Base-by-base conservation (phyloP, 2,797 vertebrate genomes). In the Molothrus aeneus region DNA sequence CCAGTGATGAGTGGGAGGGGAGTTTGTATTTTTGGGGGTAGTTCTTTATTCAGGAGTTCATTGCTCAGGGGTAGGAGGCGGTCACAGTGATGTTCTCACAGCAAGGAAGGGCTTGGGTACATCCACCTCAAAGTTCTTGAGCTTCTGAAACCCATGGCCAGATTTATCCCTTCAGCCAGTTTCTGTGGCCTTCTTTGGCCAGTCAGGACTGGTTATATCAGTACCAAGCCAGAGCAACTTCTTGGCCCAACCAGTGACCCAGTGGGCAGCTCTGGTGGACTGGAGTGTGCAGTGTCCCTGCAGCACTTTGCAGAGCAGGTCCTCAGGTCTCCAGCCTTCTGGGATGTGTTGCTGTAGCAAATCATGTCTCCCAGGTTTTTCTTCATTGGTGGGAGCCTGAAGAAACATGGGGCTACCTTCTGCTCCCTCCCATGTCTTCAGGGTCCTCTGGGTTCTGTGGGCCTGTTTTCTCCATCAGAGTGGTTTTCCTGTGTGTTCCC, bases 31-130 rank as follows among this genome's bases (percentile, higher is more conserved):
- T 45, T 40, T 1, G 8, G 12, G 2, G n/a, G 26, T 11, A 28
- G 56, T 45, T 47, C 31, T 85, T 75, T 74, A 29, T 69, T 83
- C 40, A 59, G 31, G 26, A 53, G 29, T 53, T 83, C 17, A 10
- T 78, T 90, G 48, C 50, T 83, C 3, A 29, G n/a, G 63, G 81
- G 28, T 13, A 53, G 40, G 60, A 85, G 10, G 22, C 13, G 48
- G n/a, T 50, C 21, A 9, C 0, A 0, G 6, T 74, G 56, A 25
- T 63, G 12, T 1, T 0, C 9, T 75, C 43, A 11, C 10, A 8
- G 38, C 71, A 40, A 22, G n/a, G 28, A 9, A 72, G 31, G 10
- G 9, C 20, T 47, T 47, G 47, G 29, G n/a, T 34, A 61, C 51
- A 56, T 17, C 14, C 21, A 56, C n/a, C 45, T 66, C 51, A 53